These are phyloP conservation scores for Leucophora obtusa DNA, from an alignment of 2,888 invertebrate species.

Conservation along the genomic window DNA sequence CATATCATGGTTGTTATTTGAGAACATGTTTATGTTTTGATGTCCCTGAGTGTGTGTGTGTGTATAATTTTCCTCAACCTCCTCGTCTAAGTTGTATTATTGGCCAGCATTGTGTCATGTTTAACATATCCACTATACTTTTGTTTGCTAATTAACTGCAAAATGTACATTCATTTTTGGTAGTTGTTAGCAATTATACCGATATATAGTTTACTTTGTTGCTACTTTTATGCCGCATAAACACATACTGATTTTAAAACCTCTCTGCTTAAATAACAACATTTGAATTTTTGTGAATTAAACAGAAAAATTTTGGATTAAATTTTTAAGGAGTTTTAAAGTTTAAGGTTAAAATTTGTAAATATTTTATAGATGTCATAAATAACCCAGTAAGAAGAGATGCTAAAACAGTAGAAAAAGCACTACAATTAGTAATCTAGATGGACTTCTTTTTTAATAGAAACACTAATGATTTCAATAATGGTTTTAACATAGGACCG, in stretches of 20 bases:
- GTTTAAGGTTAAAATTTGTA: no score
- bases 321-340: no score
- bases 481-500: no score
- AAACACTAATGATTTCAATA: no score
- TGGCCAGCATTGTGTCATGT: conserved; percentile 13
- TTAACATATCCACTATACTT: conserved; percentile 19
- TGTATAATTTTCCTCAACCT: not conserved
- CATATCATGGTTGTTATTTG: conserved; percentile 26
- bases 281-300: no score
- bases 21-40: not conserved
- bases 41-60: not conserved
- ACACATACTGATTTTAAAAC: not conserved
- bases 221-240: conserved; percentile 24
- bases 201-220: not conserved
- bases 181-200: not conserved
- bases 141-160: conserved; percentile 53
- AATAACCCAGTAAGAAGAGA: no score
- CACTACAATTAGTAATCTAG: no score
- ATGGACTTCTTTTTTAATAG: no score
- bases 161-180: conserved; percentile 5
- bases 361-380: no score
- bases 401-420: no score
- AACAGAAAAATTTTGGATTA: no score
- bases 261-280: not conserved
- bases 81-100: not conserved